Evolutionary conservation across 1,140 invertebrate species (phyloP).

Genomic region (Drosophila nannoptera): DNA sequence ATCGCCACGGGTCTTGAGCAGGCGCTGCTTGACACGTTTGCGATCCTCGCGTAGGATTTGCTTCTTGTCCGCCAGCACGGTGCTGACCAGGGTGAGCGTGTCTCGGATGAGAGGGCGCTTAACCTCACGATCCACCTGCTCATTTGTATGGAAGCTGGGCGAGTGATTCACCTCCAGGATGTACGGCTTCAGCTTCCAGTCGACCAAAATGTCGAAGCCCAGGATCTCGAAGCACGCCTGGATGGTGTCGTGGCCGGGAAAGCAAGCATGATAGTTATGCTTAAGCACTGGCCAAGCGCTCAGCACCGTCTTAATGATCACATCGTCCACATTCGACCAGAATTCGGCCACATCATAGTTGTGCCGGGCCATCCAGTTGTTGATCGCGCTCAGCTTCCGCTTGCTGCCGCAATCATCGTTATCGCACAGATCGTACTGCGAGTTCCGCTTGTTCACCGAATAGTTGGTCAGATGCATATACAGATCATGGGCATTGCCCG

Average conservation of each 20-base stretch:
- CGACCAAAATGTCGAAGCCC: conserved; percentile 92
- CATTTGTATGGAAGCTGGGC: conserved; percentile 93
- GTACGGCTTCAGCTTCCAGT: conserved; percentile 90
- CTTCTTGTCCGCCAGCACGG: conserved; percentile 87
- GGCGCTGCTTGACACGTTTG: conserved; percentile 83
- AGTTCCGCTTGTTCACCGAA: conserved; percentile 94
- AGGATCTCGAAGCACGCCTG: conserved; percentile 94
- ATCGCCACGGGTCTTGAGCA: conserved; percentile 80
- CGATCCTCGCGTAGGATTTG: conserved; percentile 87
- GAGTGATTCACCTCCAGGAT: conserved; percentile 95
- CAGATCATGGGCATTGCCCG: conserved; percentile 89
- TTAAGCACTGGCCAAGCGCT: conserved; percentile 91
- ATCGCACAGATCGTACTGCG: conserved; percentile 82
- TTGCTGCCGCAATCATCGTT: conserved; percentile 90
- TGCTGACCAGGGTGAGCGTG: conserved; percentile 90
- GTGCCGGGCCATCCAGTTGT: conserved; percentile 85
- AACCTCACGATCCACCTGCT: conserved; percentile 89
- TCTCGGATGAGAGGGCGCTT: conserved; percentile 90
- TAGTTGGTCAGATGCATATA: conserved; percentile 99
- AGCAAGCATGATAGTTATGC: conserved; percentile 92
- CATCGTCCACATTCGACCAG: conserved; percentile 92
- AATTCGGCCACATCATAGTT: conserved; percentile 87
- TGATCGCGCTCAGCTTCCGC: conserved; percentile 90
- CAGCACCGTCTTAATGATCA: conserved; percentile 93
- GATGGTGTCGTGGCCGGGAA: conserved; percentile 89